These are phyloP conservation scores for Acleris emargana DNA, from an alignment of 2,888 invertebrate species.

Conservation along the genomic window DNA sequence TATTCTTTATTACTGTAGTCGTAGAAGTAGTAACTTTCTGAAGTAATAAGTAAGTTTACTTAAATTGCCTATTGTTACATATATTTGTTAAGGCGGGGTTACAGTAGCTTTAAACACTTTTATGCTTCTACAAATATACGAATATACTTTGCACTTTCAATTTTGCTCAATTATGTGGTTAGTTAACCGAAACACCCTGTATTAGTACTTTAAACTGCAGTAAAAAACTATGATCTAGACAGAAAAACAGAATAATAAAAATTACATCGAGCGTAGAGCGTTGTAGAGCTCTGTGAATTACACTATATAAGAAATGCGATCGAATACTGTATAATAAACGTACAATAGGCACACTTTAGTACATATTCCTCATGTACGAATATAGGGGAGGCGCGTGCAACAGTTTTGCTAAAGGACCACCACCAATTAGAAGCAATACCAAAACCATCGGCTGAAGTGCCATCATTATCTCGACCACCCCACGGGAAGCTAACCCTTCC, in stretches of 20 bases:
- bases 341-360: conserved; percentile 17
- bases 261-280: too few relatives aligned
- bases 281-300: too few relatives aligned
- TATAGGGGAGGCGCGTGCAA: conserved; percentile 78
- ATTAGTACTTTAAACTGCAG: too few relatives aligned
- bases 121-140: not conserved
- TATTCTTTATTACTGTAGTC: conserved; percentile 42
- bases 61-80: conserved; percentile 24
- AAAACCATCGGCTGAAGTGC: conserved; percentile 78
- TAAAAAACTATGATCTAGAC: too few relatives aligned
- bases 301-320: not conserved
- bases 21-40: conserved; percentile 15
- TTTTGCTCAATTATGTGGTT: too few relatives aligned
- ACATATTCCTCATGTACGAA: conserved; percentile 43
- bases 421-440: conserved; percentile 81
- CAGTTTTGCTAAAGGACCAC: conserved; percentile 78
- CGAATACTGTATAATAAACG: conserved; percentile 5
- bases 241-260: too few relatives aligned
- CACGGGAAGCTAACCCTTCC: conserved; percentile 64
- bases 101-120: not conserved
- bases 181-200: too few relatives aligned
- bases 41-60: conserved; percentile 26
- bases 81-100: not conserved
- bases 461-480: conserved; percentile 75
- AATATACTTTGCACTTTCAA: not conserved